Percentiles rank a stretch among this genome's conserved stretches.
phyloP scores from a whole-genome alignment of 1,140 invertebrate genomes.

The Hycleus phaleratus region DNA sequence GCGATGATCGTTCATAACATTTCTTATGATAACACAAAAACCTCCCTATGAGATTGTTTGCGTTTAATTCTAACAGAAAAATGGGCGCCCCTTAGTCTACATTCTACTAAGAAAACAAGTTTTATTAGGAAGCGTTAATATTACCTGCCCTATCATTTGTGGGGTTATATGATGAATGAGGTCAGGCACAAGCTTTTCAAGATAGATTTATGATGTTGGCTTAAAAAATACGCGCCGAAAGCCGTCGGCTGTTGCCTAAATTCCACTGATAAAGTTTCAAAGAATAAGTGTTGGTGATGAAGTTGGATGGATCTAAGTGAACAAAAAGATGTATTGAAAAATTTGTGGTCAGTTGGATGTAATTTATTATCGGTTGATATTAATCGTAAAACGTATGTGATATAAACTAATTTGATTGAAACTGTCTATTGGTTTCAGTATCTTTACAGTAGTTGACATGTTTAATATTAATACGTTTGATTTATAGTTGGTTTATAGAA shows the following conservation, averaged over 20 bases:
- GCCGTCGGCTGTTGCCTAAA: conserved; percentile 7
- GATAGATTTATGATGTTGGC: conserved; percentile 19
- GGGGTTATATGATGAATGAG: conserved; percentile 15
- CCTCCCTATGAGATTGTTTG: conserved; percentile 4
- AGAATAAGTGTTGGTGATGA: neutral
- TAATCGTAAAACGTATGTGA: no score
- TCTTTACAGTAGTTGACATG: no score
- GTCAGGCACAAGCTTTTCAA: conserved; percentile 2
- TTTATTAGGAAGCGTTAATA: conserved; percentile 17
- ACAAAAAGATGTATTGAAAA: no score
- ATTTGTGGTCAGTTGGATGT: no score
- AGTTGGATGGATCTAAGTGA: no score
- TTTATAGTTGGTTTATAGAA: neutral
- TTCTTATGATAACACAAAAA: neutral
- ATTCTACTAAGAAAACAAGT: conserved; percentile 10
- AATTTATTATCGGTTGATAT: no score
- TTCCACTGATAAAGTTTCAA: conserved; percentile 6
- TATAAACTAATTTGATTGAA: no score
- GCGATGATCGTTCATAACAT: no score
- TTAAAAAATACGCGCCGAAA: conserved; percentile 5
- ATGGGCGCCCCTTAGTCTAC: conserved; percentile 10
- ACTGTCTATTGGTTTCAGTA: no score
- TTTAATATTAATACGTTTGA: no score
- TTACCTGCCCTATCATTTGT: conserved; percentile 17
- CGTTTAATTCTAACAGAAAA: conserved; percentile 8